These are phyloP conservation scores for Sylvilagus bachmani DNA, from an alignment of 2,113 vertebrate species.

Conservation along the genomic window DNA sequence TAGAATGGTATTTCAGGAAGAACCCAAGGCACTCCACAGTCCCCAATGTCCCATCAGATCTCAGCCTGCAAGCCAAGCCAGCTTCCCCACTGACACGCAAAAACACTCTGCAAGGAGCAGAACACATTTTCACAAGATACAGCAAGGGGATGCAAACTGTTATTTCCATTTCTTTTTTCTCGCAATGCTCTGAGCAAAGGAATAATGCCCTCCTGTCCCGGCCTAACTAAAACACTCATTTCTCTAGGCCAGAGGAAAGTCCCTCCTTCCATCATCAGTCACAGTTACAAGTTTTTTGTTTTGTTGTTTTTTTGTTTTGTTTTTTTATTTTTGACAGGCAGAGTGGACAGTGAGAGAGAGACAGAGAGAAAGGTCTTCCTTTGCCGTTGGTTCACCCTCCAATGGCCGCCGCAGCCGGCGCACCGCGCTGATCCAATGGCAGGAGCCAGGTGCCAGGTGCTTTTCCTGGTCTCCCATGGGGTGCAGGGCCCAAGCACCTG, in stretches of 20 bases:
- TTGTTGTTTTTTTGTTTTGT: no score
- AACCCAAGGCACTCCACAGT: conserved; percentile 1
- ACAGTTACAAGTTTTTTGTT: no score
- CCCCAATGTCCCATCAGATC: neutral
- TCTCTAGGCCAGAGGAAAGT: neutral
- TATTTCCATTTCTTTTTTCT: neutral
- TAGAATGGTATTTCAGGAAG: neutral
- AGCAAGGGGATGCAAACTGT: neutral
- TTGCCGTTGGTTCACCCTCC: no score
- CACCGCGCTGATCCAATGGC: no score
- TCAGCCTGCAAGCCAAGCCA: neutral
- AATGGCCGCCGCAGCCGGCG: no score
- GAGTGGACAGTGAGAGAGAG: no score
- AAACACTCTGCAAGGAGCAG: conserved; percentile 38
- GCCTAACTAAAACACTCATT: neutral
- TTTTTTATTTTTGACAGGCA: no score
- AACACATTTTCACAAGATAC: conserved; percentile 9
- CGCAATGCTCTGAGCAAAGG: neutral
- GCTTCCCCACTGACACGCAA: neutral
- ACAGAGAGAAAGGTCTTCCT: no score
- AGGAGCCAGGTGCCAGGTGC: no score
- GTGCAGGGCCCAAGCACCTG: no score
- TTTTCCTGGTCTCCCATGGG: no score
- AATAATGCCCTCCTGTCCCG: neutral
- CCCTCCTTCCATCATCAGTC: neutral